phyloP scores from a whole-genome alignment of 1,140 invertebrate genomes.

The Lordiphosa clarofinis region DNA sequence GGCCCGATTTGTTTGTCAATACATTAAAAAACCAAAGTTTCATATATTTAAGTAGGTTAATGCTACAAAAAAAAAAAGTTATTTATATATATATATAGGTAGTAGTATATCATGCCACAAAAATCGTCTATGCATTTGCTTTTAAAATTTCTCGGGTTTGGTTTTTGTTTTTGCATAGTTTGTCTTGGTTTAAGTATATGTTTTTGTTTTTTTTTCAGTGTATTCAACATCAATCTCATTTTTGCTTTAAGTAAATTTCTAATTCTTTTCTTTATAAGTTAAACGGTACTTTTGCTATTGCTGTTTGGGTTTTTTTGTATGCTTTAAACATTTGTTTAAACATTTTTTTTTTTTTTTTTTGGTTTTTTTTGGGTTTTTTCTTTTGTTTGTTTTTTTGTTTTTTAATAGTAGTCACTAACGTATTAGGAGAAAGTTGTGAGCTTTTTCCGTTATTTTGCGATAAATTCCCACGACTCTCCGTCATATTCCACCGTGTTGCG shows the following conservation, averaged over 20 bases:
- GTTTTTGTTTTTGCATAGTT: slow-evolving; percentile 7
- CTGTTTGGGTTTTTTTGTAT: slow-evolving; percentile 55
- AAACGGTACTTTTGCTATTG: slow-evolving; percentile 69
- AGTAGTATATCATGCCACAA: slow-evolving; percentile 46
- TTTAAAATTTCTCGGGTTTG: not conserved
- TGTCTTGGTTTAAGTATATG: slow-evolving; percentile 47
- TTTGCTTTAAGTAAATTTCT: slow-evolving; percentile 62
- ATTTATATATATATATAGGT: slow-evolving; percentile 13
- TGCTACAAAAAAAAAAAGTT: slow-evolving; percentile 17
- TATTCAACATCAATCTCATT: slow-evolving; percentile 67
- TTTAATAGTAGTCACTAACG: slow-evolving; percentile 77
- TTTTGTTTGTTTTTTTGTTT: slow-evolving; percentile 29
- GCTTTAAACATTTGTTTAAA: slow-evolving; percentile 64
- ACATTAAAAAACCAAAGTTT: slow-evolving; percentile 40
- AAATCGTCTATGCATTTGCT: slow-evolving; percentile 46
- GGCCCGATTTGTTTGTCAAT: slow-evolving; percentile 40
- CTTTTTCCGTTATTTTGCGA: slow-evolving; percentile 91
- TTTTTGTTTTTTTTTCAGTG: slow-evolving; percentile 43
- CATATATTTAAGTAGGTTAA: slow-evolving; percentile 2
- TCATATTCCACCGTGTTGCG: slow-evolving; percentile 86
- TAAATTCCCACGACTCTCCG: slow-evolving; percentile 92
- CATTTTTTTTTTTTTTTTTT: slow-evolving; percentile 29
- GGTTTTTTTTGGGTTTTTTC: slow-evolving; percentile 25
- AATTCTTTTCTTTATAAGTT: slow-evolving; percentile 59
- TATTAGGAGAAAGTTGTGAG: slow-evolving; percentile 82